Evolutionary conservation across 2,113 vertebrate genomes (phyloP).

Genomic region (Salvator merianae): DNA sequence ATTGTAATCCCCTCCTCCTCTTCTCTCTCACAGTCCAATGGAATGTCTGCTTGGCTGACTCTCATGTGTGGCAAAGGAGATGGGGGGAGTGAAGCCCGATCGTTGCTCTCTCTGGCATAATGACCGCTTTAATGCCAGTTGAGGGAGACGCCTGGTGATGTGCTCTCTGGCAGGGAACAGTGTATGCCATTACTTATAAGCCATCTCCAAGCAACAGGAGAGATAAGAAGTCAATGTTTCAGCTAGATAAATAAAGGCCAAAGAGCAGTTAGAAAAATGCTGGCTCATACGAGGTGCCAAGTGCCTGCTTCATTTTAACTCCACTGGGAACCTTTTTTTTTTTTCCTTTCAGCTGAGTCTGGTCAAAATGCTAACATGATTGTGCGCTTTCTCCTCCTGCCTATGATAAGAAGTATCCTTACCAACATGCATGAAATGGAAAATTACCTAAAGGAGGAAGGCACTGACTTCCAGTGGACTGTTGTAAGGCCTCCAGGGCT

Average conservation of each 20-base stretch:
- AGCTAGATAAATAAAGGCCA: background rate
- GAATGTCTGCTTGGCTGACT: too few species aligned
- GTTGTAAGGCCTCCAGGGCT: slow-evolving; percentile 79
- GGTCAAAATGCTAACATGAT: slow-evolving; percentile 64
- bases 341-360: slow-evolving; percentile 68
- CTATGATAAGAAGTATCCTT: slow-evolving; percentile 78
- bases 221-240: too few species aligned
- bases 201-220: background rate
- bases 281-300: background rate
- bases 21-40: too few species aligned
- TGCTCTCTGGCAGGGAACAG: too few species aligned
- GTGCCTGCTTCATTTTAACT: background rate
- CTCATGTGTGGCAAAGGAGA: too few species aligned
- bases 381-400: slow-evolving; percentile 78
- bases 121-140: too few species aligned
- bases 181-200: too few species aligned
- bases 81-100: too few species aligned
- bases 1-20: too few species aligned
- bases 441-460: slow-evolving; percentile 64
- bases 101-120: too few species aligned
- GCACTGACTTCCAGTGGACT: slow-evolving; percentile 77
- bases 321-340: background rate
- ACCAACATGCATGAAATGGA: slow-evolving; percentile 84
- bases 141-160: too few species aligned
- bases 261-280: background rate